Conservation (phyloP, 2,113 vertebrate genomes). For the Gymnogyps californianus region DNA sequence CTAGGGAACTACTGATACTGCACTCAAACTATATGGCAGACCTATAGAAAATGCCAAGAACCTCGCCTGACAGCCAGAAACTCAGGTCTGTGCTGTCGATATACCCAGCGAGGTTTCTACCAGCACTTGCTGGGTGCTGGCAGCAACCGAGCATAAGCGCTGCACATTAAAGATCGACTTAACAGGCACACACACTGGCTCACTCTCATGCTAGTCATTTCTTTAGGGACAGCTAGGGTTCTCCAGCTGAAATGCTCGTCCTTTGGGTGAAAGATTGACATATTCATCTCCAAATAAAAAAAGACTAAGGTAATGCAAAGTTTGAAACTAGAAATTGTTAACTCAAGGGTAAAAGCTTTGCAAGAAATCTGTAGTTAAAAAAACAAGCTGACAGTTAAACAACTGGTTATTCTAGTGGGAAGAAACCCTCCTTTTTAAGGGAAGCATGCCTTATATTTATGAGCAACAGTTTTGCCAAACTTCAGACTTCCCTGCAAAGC, state of each 20-base stretch:
- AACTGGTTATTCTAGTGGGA: neutral
- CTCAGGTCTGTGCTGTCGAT: accelerated
- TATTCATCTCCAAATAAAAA: neutral
- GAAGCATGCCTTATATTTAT: neutral
- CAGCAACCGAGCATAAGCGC: accelerated
- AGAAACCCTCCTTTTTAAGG: neutral
- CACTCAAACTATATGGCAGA: neutral
- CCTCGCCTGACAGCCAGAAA: neutral
- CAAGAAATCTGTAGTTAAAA: neutral
- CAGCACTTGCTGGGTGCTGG: neutral
- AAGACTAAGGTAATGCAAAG: neutral
- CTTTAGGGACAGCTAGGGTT: neutral
- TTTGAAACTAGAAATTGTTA: neutral
- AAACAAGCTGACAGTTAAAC: neutral
- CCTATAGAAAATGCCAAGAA: neutral
- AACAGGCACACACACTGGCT: accelerated
- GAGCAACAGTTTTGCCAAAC: neutral
- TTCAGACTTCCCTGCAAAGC: neutral
- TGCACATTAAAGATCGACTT: neutral
- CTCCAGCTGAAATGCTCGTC: neutral
- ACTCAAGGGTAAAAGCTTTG: neutral
- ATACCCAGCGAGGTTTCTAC: accelerated
- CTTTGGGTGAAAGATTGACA: neutral
- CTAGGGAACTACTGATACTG: neutral
- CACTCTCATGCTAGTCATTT: neutral